Evolutionary conservation across 2,113 vertebrate species (phyloP).

Genomic region (Turdus rufiventris): DNA sequence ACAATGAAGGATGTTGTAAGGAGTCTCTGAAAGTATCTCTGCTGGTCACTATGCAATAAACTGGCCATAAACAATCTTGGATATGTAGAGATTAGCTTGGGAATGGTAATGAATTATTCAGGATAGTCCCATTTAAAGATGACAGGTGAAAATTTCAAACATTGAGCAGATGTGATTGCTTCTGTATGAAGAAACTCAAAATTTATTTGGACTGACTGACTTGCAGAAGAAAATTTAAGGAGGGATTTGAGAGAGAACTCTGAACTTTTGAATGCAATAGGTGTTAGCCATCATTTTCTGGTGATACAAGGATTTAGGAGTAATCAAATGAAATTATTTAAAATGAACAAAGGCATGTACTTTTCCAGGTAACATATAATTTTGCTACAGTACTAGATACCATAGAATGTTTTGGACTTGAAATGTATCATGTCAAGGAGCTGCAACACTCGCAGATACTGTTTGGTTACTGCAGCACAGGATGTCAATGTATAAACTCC

Average conservation of each 20-base stretch:
- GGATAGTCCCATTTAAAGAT: not conserved
- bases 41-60: not conserved
- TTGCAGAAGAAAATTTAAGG: not conserved
- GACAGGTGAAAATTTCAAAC: not conserved
- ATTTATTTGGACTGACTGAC: not conserved
- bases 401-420: not conserved
- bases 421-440: not conserved
- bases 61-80: not conserved
- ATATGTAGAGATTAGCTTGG: not conserved
- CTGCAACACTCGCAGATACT: not conserved
- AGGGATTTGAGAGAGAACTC: not conserved
- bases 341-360: not conserved
- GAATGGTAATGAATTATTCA: not conserved
- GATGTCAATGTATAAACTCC: not conserved
- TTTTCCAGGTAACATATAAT: not conserved
- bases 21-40: not conserved
- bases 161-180: not conserved
- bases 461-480: not conserved
- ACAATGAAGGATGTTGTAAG: not conserved
- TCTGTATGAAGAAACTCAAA: not conserved
- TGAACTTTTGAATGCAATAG: not conserved
- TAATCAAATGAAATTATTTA: not conserved
- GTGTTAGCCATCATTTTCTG: not conserved
- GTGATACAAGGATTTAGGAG: not conserved
- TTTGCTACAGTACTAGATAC: not conserved